Conservation (phyloP, 2,113 vertebrate genomes). For the Pachypanchax playfairii region DNA sequence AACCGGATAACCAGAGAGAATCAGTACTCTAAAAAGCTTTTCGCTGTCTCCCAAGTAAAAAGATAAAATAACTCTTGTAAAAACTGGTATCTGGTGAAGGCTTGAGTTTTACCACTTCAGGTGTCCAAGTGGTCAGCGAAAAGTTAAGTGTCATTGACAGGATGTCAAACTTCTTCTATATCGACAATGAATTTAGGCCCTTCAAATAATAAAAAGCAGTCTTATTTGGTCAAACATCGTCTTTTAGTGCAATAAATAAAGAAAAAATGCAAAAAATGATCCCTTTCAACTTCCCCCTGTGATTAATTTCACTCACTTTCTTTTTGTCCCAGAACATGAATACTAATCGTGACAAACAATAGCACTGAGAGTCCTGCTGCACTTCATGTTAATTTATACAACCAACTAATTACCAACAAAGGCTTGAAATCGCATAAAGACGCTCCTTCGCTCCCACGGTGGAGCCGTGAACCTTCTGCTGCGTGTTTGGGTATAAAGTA, state of each 20-base stretch:
- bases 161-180: slow-evolving; percentile 34
- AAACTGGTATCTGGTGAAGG: no score
- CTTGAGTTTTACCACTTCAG: slow-evolving; percentile 5
- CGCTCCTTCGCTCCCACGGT: slow-evolving; percentile 89
- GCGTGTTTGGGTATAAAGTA: slow-evolving; percentile 17
- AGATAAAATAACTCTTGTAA: no score
- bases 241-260: slow-evolving; percentile 7
- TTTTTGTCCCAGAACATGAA: slow-evolving; percentile 55
- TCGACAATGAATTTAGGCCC: slow-evolving; percentile 9
- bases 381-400: slow-evolving; percentile 99
- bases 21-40: slow-evolving; percentile 9
- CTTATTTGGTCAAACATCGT: neutral
- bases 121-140: slow-evolving; percentile 23
- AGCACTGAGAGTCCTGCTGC: slow-evolving; percentile 87
- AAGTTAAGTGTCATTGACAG: slow-evolving; percentile 15
- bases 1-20: slow-evolving; percentile 5
- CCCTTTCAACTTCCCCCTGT: slow-evolving; percentile 51
- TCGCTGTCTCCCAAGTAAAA: no score
- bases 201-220: slow-evolving; percentile 39
- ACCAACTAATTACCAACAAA: slow-evolving; percentile 99
- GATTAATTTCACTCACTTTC: slow-evolving; percentile 40
- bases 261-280: neutral
- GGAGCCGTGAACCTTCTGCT: slow-evolving; percentile 83
- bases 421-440: slow-evolving; percentile 95
- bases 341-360: slow-evolving; percentile 91